These are phyloP conservation scores for Vicugna pacos DNA, from an alignment of 2,113 vertebrate species.

Conservation along the genomic window DNA sequence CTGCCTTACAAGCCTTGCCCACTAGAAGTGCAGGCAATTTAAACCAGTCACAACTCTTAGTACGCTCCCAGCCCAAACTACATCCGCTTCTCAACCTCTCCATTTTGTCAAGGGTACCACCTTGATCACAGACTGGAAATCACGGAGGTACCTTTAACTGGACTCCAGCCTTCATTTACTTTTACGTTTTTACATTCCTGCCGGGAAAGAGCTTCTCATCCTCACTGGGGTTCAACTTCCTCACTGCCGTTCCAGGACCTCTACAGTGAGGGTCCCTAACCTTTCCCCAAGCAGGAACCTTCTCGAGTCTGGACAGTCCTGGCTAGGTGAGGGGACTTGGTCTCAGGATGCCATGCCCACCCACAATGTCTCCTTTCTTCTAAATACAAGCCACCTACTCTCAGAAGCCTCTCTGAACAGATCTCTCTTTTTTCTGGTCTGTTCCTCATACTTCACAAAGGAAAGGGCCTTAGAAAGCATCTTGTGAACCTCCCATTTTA, in stretches of 20 bases:
- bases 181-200: background rate
- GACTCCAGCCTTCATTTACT: background rate
- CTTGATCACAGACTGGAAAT: background rate
- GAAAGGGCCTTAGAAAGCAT: background rate
- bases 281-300: background rate
- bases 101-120: background rate
- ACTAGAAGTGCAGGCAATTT: background rate
- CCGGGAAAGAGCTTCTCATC: background rate
- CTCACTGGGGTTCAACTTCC: background rate
- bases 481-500: constrained; percentile 29
- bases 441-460: background rate
- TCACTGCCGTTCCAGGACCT: background rate
- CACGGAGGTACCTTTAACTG: background rate
- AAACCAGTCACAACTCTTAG: background rate
- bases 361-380: background rate
- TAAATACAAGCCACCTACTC: background rate
- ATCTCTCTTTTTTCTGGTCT: background rate
- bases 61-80: background rate
- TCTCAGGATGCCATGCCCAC: background rate
- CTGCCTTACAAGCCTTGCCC: background rate
- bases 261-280: background rate
- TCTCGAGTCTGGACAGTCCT: background rate
- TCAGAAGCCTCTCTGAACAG: background rate
- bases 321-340: background rate
- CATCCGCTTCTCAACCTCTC: background rate